These are phyloP conservation scores for Anastrepha obliqua DNA, from an alignment of 1,140 invertebrate species.

Conservation along the genomic window DNA sequence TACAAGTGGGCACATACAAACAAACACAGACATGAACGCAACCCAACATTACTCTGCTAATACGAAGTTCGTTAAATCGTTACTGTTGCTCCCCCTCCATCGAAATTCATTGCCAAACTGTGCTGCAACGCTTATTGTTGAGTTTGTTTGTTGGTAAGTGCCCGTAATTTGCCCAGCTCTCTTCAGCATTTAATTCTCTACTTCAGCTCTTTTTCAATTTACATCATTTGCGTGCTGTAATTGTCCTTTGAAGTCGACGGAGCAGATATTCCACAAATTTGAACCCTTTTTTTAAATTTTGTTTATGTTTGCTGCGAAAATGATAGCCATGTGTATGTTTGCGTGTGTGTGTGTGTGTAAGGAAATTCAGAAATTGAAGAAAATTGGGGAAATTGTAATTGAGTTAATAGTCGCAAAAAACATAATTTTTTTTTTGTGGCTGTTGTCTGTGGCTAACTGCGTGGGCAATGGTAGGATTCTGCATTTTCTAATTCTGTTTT, in stretches of 20 bases:
- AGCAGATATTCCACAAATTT: not conserved
- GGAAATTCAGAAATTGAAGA: not conserved
- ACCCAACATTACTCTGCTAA: too few relatives aligned
- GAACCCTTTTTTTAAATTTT: not conserved
- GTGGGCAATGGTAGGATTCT: not conserved
- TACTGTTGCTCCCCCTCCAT: too few relatives aligned
- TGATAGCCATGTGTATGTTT: not conserved
- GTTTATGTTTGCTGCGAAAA: too few relatives aligned
- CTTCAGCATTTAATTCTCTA: slow-evolving; percentile 22
- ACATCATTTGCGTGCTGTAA: not conserved
- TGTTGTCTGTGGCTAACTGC: not conserved
- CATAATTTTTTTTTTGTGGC: not conserved
- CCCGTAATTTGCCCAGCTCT: not conserved
- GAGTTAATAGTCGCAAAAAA: not conserved
- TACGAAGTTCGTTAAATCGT: too few relatives aligned
- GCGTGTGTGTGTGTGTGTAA: not conserved
- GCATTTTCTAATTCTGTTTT: not conserved
- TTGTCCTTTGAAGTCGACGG: not conserved
- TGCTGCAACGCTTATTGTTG: slow-evolving; percentile 4
- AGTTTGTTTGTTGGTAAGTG: slow-evolving; percentile 2
- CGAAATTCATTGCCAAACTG: too few relatives aligned
- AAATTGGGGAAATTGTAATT: too few relatives aligned
- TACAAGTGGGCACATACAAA: too few relatives aligned
- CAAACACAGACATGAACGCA: too few relatives aligned
- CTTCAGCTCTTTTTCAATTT: slow-evolving; percentile 35